Evolutionary conservation across 2,888 invertebrate genomes (phyloP).

Genomic region (Mermis nigrescens): DNA sequence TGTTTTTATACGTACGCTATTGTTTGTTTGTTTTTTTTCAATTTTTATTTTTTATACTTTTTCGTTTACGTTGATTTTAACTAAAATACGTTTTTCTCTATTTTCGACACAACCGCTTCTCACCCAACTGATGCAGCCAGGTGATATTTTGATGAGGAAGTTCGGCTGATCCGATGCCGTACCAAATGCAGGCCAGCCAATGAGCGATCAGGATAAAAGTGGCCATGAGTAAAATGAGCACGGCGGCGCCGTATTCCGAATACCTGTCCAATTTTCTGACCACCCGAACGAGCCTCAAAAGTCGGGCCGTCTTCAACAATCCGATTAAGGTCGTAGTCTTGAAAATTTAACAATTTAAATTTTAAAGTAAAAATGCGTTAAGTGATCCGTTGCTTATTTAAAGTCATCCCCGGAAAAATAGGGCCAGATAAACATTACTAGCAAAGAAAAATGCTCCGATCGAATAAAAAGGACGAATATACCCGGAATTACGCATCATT

Average conservation of each 20-base stretch:
- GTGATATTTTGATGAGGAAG: constrained; percentile 64
- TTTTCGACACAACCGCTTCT: constrained; percentile 39
- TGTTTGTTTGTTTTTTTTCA: neutral
- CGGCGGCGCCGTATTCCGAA: constrained; percentile 95
- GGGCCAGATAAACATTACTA: no score
- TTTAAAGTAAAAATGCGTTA: no score
- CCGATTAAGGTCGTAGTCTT: constrained; percentile 97
- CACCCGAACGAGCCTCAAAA: constrained; percentile 78
- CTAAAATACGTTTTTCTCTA: neutral
- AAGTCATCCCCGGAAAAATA: no score
- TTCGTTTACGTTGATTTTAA: neutral
- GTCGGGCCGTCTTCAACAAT: constrained; percentile 82
- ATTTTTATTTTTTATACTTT: no score
- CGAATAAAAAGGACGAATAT: no score
- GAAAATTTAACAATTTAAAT: constrained; percentile 34
- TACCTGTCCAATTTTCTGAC: constrained; percentile 81
- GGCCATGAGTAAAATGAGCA: constrained; percentile 81
- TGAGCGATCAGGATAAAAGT: constrained; percentile 94
- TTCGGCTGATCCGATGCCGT: constrained; percentile 87
- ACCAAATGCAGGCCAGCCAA: constrained; percentile 98
- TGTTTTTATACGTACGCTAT: neutral
- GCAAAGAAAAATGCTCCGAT: no score
- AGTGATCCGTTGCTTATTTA: no score
- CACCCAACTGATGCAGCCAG: constrained; percentile 83
- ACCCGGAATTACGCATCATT: no score